Conservation (phyloP, 1,140 invertebrate genomes). For the Drosophila pectinifera region DNA sequence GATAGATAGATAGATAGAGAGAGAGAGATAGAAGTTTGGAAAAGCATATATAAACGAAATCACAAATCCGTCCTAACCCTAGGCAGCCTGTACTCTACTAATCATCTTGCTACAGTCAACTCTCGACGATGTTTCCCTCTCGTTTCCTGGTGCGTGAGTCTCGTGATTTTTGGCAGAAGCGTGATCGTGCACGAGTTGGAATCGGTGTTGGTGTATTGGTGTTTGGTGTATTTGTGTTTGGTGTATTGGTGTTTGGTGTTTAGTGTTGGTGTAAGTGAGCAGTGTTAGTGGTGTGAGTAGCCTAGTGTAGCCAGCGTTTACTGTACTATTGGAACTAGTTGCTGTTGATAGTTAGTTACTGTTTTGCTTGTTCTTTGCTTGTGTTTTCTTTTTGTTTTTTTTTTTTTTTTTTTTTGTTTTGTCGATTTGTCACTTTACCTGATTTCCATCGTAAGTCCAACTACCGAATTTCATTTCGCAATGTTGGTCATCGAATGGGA, state of each 20-base stretch:
- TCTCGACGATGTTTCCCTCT: constrained; percentile 32
- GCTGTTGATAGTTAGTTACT: constrained; percentile 39
- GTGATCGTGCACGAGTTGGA: constrained; percentile 47
- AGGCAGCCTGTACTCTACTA: constrained; percentile 13
- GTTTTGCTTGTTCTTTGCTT: constrained; percentile 37
- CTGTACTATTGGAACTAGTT: constrained; percentile 43
- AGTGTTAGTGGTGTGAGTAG: constrained; percentile 31
- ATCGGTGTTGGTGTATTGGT: constrained; percentile 51
- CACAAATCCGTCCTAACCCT: constrained; percentile 48
- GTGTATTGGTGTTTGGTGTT: constrained; percentile 7
- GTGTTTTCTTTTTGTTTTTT: constrained; percentile 22
- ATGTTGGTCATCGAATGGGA: constrained; percentile 99
- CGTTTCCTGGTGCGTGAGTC: constrained; percentile 46
- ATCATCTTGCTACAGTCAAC: constrained; percentile 41
- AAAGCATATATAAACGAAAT: constrained; percentile 68
- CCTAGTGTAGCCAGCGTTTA: constrained; percentile 53
- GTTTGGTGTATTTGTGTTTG: constrained; percentile 3
- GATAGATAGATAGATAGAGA: constrained; percentile 35
- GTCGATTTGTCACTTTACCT: constrained; percentile 88
- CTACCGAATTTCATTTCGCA: constrained; percentile 98
- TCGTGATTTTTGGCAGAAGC: constrained; percentile 46
- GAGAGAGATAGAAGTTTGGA: constrained; percentile 47
- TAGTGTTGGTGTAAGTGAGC: constrained; percentile 27
- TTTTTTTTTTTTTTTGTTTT: constrained; percentile 25
- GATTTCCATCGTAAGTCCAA: constrained; percentile 97